Conservation (phyloP, 2,113 vertebrate species). For the Clarias magur region DNA sequence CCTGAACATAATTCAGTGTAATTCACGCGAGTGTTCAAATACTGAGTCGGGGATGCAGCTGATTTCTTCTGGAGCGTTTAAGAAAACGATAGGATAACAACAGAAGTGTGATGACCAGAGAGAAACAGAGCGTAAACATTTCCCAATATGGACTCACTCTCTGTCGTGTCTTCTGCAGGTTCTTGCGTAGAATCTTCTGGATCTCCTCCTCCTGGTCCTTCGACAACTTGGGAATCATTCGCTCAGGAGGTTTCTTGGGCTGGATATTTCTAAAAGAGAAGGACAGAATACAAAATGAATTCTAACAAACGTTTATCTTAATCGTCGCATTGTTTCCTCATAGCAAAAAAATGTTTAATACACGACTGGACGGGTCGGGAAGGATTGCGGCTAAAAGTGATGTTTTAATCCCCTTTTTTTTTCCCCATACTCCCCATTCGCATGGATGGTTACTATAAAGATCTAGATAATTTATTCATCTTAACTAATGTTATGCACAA, state of each 20-base stretch:
- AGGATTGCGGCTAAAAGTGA: background rate
- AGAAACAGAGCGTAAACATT: background rate
- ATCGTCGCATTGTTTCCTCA: background rate
- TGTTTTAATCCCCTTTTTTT: too few relatives aligned
- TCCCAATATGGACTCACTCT: conserved; percentile 75
- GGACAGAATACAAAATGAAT: background rate
- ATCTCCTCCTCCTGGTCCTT: conserved; percentile 96
- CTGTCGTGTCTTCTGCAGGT: conserved; percentile 94
- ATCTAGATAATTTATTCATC: too few relatives aligned
- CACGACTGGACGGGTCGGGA: background rate
- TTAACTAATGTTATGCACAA: too few relatives aligned
- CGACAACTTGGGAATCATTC: conserved; percentile 81
- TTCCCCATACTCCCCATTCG: too few relatives aligned
- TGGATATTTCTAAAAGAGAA: conserved; percentile 83
- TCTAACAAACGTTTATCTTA: background rate
- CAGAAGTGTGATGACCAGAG: background rate
- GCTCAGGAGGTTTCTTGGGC: conserved; percentile 79
- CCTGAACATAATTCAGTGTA: background rate
- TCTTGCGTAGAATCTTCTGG: conserved; percentile 89
- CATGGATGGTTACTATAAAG: too few relatives aligned
- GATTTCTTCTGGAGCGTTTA: background rate
- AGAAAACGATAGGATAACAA: too few relatives aligned
- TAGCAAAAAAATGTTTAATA: background rate
- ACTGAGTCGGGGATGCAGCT: background rate
- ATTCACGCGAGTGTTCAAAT: background rate